phyloP scores from a whole-genome alignment of 2,888 invertebrate genomes.

The Lingula anatina region DNA sequence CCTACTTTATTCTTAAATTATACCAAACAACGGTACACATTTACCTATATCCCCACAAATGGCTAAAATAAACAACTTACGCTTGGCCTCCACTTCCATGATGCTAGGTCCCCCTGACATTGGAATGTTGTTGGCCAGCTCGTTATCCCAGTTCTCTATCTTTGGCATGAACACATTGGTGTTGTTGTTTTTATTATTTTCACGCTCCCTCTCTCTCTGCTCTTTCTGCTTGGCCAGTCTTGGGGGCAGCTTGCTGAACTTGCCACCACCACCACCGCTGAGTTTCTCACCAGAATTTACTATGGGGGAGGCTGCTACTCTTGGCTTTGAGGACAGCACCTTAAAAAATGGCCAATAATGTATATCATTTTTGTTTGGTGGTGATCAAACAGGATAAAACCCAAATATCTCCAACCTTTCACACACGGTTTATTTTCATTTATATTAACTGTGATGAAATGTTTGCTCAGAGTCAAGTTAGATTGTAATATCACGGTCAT shows the following conservation, averaged over 20 bases:
- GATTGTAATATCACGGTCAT: constrained; percentile 2
- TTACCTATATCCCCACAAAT: no score
- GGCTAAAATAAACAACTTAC: no score
- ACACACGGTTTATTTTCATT: no score
- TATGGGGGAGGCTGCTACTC: no score
- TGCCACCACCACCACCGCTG: constrained; percentile 8
- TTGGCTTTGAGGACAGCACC: constrained; percentile 39
- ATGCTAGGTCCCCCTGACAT: constrained; percentile 1
- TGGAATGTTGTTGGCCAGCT: constrained; percentile 48
- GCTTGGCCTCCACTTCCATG: constrained; percentile 9
- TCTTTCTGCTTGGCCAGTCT: constrained; percentile 72
- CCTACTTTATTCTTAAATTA: no score
- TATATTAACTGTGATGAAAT: constrained; percentile 17
- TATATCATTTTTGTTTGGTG: no score
- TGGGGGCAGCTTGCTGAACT: constrained; percentile 65
- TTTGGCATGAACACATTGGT: constrained; percentile 44
- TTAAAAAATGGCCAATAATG: neutral
- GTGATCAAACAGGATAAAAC: no score
- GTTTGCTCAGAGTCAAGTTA: constrained; percentile 8
- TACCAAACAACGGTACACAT: no score
- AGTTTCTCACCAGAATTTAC: constrained; percentile 21
- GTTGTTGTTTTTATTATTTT: constrained; percentile 20
- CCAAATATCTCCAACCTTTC: no score
- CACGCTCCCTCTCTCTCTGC: constrained; percentile 53
- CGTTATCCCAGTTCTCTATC: constrained; percentile 52